Base-by-base conservation (phyloP, 2,888 invertebrate genomes). In the Pegoplata infirma region DNA sequence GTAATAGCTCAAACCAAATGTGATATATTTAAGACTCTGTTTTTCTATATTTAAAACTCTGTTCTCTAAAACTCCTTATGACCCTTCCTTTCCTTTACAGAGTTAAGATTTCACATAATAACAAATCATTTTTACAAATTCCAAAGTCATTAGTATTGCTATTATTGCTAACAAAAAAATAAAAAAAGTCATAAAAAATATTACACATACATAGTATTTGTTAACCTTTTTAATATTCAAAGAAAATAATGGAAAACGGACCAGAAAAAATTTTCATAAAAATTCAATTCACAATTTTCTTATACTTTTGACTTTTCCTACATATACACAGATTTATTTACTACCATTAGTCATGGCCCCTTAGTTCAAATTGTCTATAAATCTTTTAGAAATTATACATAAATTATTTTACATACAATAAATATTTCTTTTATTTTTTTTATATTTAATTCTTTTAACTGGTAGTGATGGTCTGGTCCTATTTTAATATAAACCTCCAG, bases 301-400 rank as follows among this genome's bases (percentile, higher is more conserved):
- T 19, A 23, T 28, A 16, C 16, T 58, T n/a, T 12, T 21, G 16
- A 21, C n/a, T 46, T 46, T 14, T 12, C 19, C 40, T n/a, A n/a
- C n/a, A n/a, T n/a, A n/a, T n/a, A 44, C 16, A 8, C 8, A 44
- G 28, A 61, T 68, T 56, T 68, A 44, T 63, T 47, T n/a, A 14
- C 49, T 16, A 23, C n/a, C 23, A 68, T 63, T 75, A 68, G 61
- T 49, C 55, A 68, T 71, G 58, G 58, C 56, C 40, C 25, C 64
- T 58, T 49, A 28, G 64, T 58, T 73, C 49, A 49, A 66, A 71
- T 58, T 64, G 51, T 63, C 69, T 25, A 76, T 66, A 71, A 71
- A 71, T 71, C 47, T 61, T 47, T 4, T 40, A 16, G 51, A 53
- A 64, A n/a, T 46, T 71, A 7, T 61, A 28, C 55, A 66, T 67